A percentile compares a stretch with the other conserved stretches of the same genome.
Conservation (phyloP, 1,140 invertebrate species). For the Micrasema longulum region DNA sequence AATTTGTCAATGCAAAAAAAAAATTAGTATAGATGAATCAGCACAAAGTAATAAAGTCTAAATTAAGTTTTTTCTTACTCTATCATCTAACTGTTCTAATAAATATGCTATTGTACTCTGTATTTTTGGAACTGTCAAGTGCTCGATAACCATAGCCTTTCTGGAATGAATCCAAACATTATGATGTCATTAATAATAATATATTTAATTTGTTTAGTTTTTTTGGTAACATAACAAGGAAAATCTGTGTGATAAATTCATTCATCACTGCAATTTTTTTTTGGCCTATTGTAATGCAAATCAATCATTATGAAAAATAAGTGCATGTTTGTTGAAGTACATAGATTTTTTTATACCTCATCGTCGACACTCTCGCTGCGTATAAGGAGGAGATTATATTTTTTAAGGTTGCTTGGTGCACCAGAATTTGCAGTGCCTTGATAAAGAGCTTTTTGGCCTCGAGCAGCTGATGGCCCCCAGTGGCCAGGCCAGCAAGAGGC, state of each 20-base stretch:
- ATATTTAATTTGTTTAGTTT: too few species aligned
- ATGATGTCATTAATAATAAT: too few species aligned
- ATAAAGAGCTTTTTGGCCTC: slow-evolving; percentile 63
- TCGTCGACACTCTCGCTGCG: slow-evolving; percentile 59
- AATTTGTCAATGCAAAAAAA: too few species aligned
- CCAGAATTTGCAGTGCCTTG: slow-evolving; percentile 58
- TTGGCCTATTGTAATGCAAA: too few species aligned
- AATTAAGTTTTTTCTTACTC: slow-evolving; percentile 55
- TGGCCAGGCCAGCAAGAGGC: slow-evolving; percentile 59
- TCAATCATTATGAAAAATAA: too few species aligned
- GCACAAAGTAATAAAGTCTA: too few species aligned
- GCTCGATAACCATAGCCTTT: slow-evolving; percentile 64
- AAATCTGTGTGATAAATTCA: too few species aligned
- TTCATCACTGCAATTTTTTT: too few species aligned
- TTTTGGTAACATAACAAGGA: too few species aligned
- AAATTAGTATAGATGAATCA: too few species aligned
- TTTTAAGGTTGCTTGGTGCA: slow-evolving; percentile 63
- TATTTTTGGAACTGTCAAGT: slow-evolving; percentile 63
- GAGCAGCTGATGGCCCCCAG: slow-evolving; percentile 61
- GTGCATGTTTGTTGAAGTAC: neutral
- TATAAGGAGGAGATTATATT: slow-evolving; percentile 60
- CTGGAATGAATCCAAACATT: slow-evolving; percentile 56
- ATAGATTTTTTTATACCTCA: slow-evolving; percentile 57
- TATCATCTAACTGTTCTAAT: slow-evolving; percentile 63
- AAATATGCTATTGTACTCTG: slow-evolving; percentile 63